Conservation (phyloP, 2,797 vertebrate species). For the Tadarida brasiliensis region DNA sequence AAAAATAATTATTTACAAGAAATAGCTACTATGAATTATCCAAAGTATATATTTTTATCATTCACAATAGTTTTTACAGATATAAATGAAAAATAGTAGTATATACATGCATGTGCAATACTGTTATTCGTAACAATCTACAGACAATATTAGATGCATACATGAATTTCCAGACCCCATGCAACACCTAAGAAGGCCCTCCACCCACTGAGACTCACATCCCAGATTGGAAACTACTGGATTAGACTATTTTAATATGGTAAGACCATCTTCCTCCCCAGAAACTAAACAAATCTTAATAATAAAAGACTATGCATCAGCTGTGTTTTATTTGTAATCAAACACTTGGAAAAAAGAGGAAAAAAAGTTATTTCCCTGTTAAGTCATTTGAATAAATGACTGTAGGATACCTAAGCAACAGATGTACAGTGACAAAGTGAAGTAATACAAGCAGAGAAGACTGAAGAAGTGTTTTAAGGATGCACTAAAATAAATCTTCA, state of each 20-base stretch:
- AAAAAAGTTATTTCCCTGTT: constrained; percentile 10
- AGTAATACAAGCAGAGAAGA: neutral
- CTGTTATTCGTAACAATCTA: neutral
- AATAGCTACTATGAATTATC: constrained; percentile 1
- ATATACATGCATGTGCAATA: neutral
- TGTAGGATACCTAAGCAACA: neutral
- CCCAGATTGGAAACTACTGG: neutral
- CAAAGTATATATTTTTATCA: neutral
- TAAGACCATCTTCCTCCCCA: neutral
- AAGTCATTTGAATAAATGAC: constrained; percentile 35
- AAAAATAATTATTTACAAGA: neutral
- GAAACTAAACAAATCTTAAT: neutral
- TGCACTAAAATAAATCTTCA: constrained; percentile 14
- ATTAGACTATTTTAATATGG: neutral
- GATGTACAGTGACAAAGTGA: neutral
- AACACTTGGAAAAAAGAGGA: neutral
- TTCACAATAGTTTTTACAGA: neutral
- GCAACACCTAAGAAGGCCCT: neutral
- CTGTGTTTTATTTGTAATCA: neutral
- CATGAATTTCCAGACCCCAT: neutral
- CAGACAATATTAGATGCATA: neutral
- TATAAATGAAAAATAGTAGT: constrained; percentile 2
- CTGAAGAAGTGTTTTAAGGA: constrained; percentile 6
- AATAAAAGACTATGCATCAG: neutral
- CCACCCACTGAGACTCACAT: neutral